phyloP scores from a whole-genome alignment of 2,888 invertebrate species.

The Lobophora halterata region DNA sequence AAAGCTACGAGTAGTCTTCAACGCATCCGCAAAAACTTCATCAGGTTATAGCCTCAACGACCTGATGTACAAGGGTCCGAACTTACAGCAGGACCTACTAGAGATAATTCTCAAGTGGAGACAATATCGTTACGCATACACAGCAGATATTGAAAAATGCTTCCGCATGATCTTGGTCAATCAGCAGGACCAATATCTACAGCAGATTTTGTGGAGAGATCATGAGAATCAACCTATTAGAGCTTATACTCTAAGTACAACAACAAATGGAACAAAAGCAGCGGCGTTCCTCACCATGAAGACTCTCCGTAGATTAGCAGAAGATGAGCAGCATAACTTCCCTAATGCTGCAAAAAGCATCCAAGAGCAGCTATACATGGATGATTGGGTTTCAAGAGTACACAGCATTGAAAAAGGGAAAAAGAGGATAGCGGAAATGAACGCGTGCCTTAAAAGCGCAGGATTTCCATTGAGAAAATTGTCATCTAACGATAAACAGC shows the following conservation, averaged over 20 bases:
- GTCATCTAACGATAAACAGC: conserved; percentile 12
- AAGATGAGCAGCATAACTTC: conserved; percentile 11
- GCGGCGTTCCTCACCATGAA: conserved; percentile 24
- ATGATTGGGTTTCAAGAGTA: conserved; percentile 9
- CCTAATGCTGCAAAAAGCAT: conserved; percentile 6
- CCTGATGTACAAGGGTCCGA: conserved; percentile 27
- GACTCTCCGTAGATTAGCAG: conserved; percentile 25
- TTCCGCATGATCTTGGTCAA: conserved; percentile 23
- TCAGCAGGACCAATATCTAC: conserved; percentile 21
- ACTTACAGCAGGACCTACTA: conserved; percentile 23
- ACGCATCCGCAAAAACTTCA: conserved; percentile 26
- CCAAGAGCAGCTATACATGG: conserved; percentile 21
- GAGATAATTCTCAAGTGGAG: conserved; percentile 23
- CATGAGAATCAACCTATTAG: background rate
- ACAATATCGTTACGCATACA: conserved; percentile 25
- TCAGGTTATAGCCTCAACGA: conserved; percentile 29
- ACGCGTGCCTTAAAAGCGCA: conserved; percentile 12
- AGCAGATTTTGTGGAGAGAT: conserved; percentile 31
- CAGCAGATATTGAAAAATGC: conserved; percentile 32
- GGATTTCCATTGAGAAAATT: conserved; percentile 28
- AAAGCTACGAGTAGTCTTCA: conserved; percentile 28
- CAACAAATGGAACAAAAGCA: background rate
- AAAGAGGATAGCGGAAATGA: conserved; percentile 13
- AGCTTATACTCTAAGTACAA: background rate
- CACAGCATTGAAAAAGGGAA: conserved; percentile 11